A percentile compares a stretch with the other conserved stretches of the same genome.
These are phyloP conservation scores for Microctenopoma steveboyesi DNA, from an alignment of 2,797 vertebrate species.

Conservation along the genomic window DNA sequence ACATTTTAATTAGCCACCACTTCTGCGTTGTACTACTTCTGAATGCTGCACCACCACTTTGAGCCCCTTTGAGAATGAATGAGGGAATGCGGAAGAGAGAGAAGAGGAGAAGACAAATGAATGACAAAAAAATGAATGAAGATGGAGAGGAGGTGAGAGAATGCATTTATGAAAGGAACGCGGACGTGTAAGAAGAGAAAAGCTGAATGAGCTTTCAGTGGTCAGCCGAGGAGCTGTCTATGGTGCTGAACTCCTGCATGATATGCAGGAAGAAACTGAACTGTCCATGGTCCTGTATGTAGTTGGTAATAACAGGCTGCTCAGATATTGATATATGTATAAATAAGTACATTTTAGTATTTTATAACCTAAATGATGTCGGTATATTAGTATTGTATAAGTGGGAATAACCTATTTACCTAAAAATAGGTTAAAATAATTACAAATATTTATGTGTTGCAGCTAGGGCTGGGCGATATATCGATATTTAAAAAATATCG, in stretches of 20 bases:
- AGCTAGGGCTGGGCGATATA: too few species aligned
- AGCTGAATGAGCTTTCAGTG: conserved; percentile 50
- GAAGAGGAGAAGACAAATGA: conserved; percentile 49
- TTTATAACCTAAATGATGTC: too few species aligned
- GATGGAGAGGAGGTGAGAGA: conserved; percentile 49
- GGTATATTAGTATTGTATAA: too few species aligned
- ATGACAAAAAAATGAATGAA: conserved; percentile 60
- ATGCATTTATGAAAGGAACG: conserved; percentile 63
- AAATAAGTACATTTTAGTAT: too few species aligned
- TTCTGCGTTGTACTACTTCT: conserved; percentile 41
- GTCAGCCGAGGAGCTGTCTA: conserved; percentile 46
- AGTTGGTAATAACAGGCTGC: background rate
- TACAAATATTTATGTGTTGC: too few species aligned
- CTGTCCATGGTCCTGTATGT: conserved; percentile 15
- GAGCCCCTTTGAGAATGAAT: conserved; percentile 45
- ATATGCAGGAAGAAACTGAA: conserved; percentile 10
- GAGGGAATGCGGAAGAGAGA: conserved; percentile 37
- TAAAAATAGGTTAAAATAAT: too few species aligned
- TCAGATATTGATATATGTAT: background rate
- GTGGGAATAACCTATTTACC: too few species aligned
- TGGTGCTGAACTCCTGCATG: conserved; percentile 55
- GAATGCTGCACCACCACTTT: conserved; percentile 45
- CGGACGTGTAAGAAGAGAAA: conserved; percentile 12
- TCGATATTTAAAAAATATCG: too few species aligned
- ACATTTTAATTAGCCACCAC: conserved; percentile 55